phyloP scores from a whole-genome alignment of 2,797 vertebrate genomes.

The Psittacula echo region DNA sequence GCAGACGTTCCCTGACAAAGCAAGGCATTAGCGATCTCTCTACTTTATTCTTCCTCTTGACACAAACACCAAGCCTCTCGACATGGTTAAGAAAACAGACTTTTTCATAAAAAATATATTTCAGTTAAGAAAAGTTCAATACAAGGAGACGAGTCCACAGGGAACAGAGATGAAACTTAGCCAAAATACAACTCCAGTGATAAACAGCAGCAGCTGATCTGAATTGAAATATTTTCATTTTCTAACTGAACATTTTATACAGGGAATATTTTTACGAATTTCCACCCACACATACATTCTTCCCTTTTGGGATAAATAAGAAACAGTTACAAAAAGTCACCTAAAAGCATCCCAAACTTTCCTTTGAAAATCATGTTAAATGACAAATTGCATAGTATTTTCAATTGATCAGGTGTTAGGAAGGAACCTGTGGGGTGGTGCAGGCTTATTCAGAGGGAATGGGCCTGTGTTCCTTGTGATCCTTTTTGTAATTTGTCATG shows the following conservation, averaged over 20 bases:
- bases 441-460: not conserved
- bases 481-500: not conserved
- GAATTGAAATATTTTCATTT: conserved; percentile 24
- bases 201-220: not conserved
- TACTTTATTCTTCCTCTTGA: not conserved
- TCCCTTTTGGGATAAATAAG: not conserved
- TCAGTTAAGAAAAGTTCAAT: not conserved
- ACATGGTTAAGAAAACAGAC: not conserved
- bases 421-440: not conserved
- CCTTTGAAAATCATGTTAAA: not conserved
- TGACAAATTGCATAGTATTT: not conserved
- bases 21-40: not conserved
- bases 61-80: not conserved
- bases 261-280: not conserved
- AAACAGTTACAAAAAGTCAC: not conserved
- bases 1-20: not conserved
- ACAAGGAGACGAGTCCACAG: not conserved
- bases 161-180: not conserved
- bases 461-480: not conserved
- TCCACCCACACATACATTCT: not conserved
- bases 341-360: not conserved
- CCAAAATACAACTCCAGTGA: not conserved
- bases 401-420: not conserved
- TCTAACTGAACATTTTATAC: not conserved
- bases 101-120: not conserved